Percentiles rank a stretch among this genome's conserved stretches.
Evolutionary conservation across 2,113 vertebrate genomes (phyloP).

Genomic region (Oxygymnocypris stewartii): DNA sequence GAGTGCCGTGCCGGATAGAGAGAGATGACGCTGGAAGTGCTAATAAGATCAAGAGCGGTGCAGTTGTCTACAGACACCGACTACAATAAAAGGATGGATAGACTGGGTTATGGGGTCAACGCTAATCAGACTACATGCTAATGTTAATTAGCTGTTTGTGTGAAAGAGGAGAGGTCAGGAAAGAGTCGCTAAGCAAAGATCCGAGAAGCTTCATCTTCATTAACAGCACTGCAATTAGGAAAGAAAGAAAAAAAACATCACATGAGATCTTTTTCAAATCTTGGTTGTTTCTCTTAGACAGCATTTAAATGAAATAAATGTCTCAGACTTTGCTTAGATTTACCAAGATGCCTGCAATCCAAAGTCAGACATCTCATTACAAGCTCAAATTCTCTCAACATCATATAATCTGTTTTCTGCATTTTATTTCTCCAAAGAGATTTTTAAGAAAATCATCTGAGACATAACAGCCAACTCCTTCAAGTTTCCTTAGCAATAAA

Average conservation of each 20-base stretch:
- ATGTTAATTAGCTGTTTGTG: conserved; percentile 17
- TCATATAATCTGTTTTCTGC: too few relatives aligned
- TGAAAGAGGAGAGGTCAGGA: neutral
- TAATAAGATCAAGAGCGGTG: conserved; percentile 66
- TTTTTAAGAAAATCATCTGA: too few relatives aligned
- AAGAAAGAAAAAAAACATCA: neutral
- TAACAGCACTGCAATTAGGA: neutral
- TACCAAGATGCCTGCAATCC: too few relatives aligned
- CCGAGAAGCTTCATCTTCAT: neutral
- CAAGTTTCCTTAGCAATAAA: too few relatives aligned
- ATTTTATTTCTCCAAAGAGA: too few relatives aligned
- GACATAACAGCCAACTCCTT: too few relatives aligned
- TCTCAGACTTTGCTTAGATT: too few relatives aligned
- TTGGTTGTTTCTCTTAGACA: neutral
- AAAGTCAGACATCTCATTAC: too few relatives aligned
- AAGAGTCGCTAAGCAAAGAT: neutral
- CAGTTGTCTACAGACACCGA: neutral
- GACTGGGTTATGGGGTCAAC: neutral
- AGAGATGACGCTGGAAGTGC: conserved; percentile 64
- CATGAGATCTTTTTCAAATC: neutral
- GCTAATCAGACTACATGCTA: neutral
- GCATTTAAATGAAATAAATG: neutral
- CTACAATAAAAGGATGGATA: conserved; percentile 5
- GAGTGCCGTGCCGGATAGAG: conserved; percentile 61
- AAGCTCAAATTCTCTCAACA: too few relatives aligned